Evolutionary conservation across 1,140 invertebrate species (phyloP).

Genomic region (Euwallacea fornicatus): DNA sequence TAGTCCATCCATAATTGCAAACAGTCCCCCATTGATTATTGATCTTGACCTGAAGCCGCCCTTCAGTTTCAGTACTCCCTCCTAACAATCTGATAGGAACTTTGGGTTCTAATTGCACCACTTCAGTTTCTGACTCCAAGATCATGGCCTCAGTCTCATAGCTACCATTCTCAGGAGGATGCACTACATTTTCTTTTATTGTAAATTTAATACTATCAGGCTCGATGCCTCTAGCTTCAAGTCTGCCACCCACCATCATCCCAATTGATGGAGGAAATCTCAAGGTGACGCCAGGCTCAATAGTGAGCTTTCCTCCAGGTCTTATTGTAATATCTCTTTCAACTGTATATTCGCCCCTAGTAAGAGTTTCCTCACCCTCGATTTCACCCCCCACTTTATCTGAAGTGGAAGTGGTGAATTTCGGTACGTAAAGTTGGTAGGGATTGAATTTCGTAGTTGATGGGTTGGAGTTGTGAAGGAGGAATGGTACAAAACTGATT

Average conservation of each 20-base stretch:
- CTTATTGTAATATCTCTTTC: conserved; percentile 88
- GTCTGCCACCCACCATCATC: conserved; percentile 92
- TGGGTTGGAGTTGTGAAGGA: conserved; percentile 82
- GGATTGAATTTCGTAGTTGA: conserved; percentile 74
- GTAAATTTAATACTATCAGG: conserved; percentile 79
- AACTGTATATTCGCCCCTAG: conserved; percentile 80
- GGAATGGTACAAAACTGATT: conserved; percentile 82
- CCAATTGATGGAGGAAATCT: conserved; percentile 89
- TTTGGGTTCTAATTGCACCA: conserved; percentile 58
- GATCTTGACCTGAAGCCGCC: conserved; percentile 77
- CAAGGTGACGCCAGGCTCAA: conserved; percentile 85
- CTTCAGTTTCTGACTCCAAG: conserved; percentile 56
- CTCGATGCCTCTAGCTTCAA: conserved; percentile 78
- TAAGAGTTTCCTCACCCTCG: conserved; percentile 78
- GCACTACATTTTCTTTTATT: conserved; percentile 70
- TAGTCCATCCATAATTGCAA: conserved; percentile 95
- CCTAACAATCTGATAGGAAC: conserved; percentile 76
- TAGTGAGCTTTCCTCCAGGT: conserved; percentile 81
- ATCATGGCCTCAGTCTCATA: conserved; percentile 59
- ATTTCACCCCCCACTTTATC: conserved; percentile 85
- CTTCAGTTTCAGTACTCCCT: conserved; percentile 73
- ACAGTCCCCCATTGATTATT: conserved; percentile 93
- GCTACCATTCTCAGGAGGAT: conserved; percentile 64
- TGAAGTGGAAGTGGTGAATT: conserved; percentile 68
- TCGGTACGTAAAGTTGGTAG: conserved; percentile 73